Percentiles rank a stretch among this genome's conserved stretches.
Evolutionary conservation across 2,113 vertebrate species (phyloP).

Genomic region (Laticauda colubrina): DNA sequence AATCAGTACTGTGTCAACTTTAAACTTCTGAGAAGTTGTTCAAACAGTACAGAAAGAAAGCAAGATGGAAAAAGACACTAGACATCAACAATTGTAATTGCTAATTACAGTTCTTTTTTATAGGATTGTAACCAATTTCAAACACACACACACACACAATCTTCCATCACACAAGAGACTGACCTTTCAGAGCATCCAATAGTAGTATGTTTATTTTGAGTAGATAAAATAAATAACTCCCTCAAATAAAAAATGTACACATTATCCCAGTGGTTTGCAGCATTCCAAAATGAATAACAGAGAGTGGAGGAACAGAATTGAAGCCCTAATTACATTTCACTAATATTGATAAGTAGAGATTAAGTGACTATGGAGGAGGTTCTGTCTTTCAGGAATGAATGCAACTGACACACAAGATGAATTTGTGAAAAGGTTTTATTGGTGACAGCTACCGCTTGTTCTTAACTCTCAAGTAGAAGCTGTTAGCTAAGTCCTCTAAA

Average conservation of each 20-base stretch:
- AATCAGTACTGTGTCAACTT: not conserved
- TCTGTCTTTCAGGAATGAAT: not conserved
- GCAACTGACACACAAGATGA: not conserved
- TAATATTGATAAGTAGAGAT: not conserved
- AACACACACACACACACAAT: no score
- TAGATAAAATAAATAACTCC: not conserved
- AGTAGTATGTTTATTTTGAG: not conserved
- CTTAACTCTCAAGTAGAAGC: not conserved
- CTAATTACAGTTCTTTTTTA: not conserved
- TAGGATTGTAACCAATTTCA: not conserved
- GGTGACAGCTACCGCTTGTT: not conserved
- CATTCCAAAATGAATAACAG: not conserved
- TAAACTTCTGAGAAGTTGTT: not conserved
- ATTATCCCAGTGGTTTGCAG: not conserved
- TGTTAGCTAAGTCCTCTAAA: not conserved
- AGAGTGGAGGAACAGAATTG: not conserved
- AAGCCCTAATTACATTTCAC: not conserved
- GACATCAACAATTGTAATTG: not conserved
- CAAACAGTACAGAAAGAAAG: conserved; percentile 3
- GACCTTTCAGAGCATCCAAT: not conserved
- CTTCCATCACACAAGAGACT: not conserved
- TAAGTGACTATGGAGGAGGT: not conserved
- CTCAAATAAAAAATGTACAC: not conserved
- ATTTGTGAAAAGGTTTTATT: not conserved
- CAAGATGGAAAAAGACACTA: not conserved